phyloP scores from a whole-genome alignment of 2,888 invertebrate species.

The Bellardia bayeri region DNA sequence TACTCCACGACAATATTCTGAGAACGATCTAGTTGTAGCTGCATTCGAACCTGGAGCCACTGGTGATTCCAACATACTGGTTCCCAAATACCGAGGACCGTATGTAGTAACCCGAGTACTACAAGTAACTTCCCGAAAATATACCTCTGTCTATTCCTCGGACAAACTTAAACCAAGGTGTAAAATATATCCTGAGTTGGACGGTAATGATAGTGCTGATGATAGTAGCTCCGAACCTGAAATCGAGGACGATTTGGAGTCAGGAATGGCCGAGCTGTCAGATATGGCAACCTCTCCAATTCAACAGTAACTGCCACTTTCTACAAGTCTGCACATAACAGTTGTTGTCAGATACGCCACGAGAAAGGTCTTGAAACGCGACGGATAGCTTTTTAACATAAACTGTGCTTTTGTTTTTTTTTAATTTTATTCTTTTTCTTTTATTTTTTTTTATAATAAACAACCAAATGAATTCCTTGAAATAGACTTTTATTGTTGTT shows the following conservation, averaged over 20 bases:
- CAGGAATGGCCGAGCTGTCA: constrained; percentile 36
- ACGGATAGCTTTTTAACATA: no score
- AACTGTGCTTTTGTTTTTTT: no score
- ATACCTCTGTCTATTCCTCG: constrained; percentile 50
- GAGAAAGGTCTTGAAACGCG: no score
- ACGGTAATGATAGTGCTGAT: constrained; percentile 5
- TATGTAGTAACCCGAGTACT: constrained; percentile 62
- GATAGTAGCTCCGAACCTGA: background rate
- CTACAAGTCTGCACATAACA: no score
- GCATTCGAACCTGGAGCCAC: constrained; percentile 64
- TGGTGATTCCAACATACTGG: constrained; percentile 70
- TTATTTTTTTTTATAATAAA: no score
- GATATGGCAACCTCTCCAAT: background rate
- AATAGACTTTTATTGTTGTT: no score
- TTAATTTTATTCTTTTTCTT: no score
- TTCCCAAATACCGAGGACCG: constrained; percentile 68
- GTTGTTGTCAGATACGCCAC: no score
- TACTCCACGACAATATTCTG: constrained; percentile 36
- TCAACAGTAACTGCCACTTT: background rate
- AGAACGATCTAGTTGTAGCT: constrained; percentile 57
- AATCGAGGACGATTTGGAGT: constrained; percentile 12
- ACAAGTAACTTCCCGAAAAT: constrained; percentile 57
- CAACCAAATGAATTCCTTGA: no score
- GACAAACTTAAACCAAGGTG: constrained; percentile 67
- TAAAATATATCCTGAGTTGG: background rate